A percentile compares a stretch with the other conserved stretches of the same genome.
Evolutionary conservation across 2,888 invertebrate genomes (phyloP).

Genomic region (Synergus itoensis): DNA sequence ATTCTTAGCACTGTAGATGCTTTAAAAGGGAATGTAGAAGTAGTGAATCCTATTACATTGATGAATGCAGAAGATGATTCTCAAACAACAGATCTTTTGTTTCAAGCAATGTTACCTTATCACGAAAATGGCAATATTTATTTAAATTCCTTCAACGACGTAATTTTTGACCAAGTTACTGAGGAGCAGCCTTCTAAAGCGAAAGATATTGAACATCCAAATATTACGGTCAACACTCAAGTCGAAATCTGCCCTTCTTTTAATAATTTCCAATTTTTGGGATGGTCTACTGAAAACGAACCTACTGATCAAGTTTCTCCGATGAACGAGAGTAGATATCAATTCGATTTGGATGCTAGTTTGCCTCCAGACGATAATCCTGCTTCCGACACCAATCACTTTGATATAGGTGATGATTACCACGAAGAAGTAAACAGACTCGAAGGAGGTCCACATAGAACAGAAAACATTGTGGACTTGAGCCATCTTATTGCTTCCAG

Average conservation of each 20-base stretch:
- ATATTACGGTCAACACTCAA: conserved; percentile 71
- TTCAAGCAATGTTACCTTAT: conserved; percentile 63
- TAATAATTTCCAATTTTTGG: conserved; percentile 81
- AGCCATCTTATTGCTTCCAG: conserved; percentile 53
- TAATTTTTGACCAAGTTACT: conserved; percentile 58
- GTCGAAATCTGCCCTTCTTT: conserved; percentile 82
- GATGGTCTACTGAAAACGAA: conserved; percentile 81
- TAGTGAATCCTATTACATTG: conserved; percentile 54
- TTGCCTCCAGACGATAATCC: conserved; percentile 54
- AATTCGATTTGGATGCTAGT: conserved; percentile 69
- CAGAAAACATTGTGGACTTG: conserved; percentile 61
- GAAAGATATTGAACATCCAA: conserved; percentile 36
- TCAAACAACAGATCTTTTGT: conserved; percentile 67
- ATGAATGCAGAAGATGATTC: conserved; percentile 63
- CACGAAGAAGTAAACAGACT: conserved; percentile 54
- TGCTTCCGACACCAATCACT: conserved; percentile 44
- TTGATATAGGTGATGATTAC: conserved; percentile 52
- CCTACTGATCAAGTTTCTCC: conserved; percentile 12
- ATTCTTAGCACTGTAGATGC: conserved; percentile 57
- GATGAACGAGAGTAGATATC: conserved; percentile 52
- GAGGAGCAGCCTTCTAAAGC: neutral
- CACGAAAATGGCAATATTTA: conserved; percentile 59
- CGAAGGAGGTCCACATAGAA: conserved; percentile 14
- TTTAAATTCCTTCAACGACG: conserved; percentile 61
- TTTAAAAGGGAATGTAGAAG: conserved; percentile 59